A percentile compares a stretch with the other conserved stretches of the same genome.
phyloP scores from a whole-genome alignment of 2,113 vertebrate genomes.

The Pedetes capensis region DNA sequence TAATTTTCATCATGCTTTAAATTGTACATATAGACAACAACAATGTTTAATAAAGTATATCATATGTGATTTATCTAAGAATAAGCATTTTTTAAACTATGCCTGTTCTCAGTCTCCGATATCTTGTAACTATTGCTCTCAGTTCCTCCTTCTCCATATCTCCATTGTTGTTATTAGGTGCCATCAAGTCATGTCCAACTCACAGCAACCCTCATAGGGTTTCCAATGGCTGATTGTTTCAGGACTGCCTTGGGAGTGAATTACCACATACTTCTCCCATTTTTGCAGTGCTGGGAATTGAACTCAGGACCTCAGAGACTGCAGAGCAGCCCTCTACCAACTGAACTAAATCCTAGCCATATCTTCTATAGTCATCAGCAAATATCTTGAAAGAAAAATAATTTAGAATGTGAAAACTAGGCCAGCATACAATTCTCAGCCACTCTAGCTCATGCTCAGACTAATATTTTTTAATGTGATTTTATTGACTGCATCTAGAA shows the following conservation, averaged over 20 bases:
- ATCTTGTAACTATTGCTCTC: not conserved
- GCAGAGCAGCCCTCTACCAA: too few relatives aligned
- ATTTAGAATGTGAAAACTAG: not conserved
- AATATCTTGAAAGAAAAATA: not conserved
- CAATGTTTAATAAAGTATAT: not conserved
- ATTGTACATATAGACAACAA: not conserved
- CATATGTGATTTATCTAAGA: not conserved
- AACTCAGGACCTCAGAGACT: too few relatives aligned
- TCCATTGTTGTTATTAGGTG: too few relatives aligned
- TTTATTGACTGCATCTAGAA: not conserved
- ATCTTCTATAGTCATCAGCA: not conserved
- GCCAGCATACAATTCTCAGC: not conserved
- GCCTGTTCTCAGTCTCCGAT: not conserved
- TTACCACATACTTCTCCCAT: too few relatives aligned
- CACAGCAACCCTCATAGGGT: too few relatives aligned
- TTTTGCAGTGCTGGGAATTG: too few relatives aligned
- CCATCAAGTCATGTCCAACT: too few relatives aligned
- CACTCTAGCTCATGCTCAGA: not conserved
- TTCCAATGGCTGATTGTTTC: too few relatives aligned
- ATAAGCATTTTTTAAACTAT: not conserved
- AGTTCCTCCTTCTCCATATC: not conserved
- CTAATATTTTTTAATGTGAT: not conserved
- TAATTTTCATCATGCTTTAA: not conserved
- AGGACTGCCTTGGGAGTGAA: too few relatives aligned
- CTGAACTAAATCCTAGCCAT: too few relatives aligned